These are phyloP conservation scores for Tuta absoluta DNA, from an alignment of 2,888 invertebrate species.

Conservation along the genomic window DNA sequence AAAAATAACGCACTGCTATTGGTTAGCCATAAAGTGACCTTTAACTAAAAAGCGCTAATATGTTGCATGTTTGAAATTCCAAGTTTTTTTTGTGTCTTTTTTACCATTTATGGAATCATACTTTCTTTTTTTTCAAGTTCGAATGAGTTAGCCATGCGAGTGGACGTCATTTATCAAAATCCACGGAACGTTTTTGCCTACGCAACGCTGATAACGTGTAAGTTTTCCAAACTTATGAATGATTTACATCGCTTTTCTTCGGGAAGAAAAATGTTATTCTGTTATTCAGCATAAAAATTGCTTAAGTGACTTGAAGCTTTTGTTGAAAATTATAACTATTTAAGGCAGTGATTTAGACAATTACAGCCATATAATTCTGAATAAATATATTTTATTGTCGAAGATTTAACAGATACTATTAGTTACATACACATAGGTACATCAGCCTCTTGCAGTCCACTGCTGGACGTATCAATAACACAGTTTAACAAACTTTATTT, in stretches of 20 bases:
- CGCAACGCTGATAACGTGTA: slow-evolving; percentile 20
- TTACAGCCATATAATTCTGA: no score
- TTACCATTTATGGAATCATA: not conserved
- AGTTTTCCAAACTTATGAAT: slow-evolving; percentile 24
- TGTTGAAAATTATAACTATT: not conserved
- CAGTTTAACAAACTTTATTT: no score
- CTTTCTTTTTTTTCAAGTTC: slow-evolving; percentile 4
- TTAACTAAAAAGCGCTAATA: not conserved
- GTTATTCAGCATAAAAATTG: slow-evolving; percentile 8
- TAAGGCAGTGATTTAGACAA: no score
- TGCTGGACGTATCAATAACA: no score
- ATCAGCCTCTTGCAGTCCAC: no score
- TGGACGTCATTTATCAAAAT: slow-evolving; percentile 23
- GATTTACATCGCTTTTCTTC: slow-evolving; percentile 20
- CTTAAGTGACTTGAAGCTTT: slow-evolving; percentile 9
- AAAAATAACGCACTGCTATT: slow-evolving; percentile 8
- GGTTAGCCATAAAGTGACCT: not conserved
- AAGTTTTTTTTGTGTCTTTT: not conserved
- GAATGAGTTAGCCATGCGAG: slow-evolving; percentile 2
- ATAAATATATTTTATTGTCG: no score
- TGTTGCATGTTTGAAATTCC: not conserved
- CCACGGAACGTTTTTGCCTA: slow-evolving; percentile 19
- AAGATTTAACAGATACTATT: no score
- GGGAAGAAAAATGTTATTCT: slow-evolving; percentile 21
- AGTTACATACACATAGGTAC: no score